These are phyloP conservation scores for Chrysogorgia sp. DNA, from an alignment of 92 coral and sea anemone genomes.

Conservation along the genomic window DNA sequence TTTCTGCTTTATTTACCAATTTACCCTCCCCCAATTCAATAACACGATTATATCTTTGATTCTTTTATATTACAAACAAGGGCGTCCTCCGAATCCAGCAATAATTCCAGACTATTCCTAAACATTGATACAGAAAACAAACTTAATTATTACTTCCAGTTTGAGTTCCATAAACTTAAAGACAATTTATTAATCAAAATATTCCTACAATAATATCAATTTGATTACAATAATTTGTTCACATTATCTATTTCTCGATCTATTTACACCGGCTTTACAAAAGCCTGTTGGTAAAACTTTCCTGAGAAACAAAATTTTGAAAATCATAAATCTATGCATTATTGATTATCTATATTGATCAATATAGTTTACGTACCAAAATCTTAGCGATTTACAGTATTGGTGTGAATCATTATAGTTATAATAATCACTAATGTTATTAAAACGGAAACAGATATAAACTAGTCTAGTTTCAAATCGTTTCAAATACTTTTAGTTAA, in stretches of 20 bases:
- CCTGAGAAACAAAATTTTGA: neutral
- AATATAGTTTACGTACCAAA: slow-evolving; percentile 16
- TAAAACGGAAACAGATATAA: neutral
- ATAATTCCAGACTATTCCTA: too few relatives aligned
- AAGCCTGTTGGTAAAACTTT: slow-evolving; percentile 7
- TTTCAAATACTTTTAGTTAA: neutral
- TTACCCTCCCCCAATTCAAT: too few relatives aligned
- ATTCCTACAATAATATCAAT: neutral
- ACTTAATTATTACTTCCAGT: too few relatives aligned
- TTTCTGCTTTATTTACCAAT: too few relatives aligned
- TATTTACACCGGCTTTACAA: slow-evolving; percentile 35
- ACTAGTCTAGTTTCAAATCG: neutral
- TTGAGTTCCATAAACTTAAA: too few relatives aligned
- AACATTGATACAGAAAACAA: too few relatives aligned
- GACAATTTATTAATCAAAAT: neutral
- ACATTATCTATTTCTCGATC: neutral
- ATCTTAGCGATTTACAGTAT: slow-evolving; percentile 22
- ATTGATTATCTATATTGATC: neutral
- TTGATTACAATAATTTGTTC: slow-evolving; percentile 4
- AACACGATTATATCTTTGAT: too few relatives aligned
- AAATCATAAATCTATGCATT: neutral
- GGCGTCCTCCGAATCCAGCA: too few relatives aligned
- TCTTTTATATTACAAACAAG: too few relatives aligned
- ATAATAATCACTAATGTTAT: neutral
- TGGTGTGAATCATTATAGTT: neutral